These are phyloP conservation scores for Chunga burmeisteri DNA, from an alignment of 2,113 vertebrate genomes.

Conservation along the genomic window DNA sequence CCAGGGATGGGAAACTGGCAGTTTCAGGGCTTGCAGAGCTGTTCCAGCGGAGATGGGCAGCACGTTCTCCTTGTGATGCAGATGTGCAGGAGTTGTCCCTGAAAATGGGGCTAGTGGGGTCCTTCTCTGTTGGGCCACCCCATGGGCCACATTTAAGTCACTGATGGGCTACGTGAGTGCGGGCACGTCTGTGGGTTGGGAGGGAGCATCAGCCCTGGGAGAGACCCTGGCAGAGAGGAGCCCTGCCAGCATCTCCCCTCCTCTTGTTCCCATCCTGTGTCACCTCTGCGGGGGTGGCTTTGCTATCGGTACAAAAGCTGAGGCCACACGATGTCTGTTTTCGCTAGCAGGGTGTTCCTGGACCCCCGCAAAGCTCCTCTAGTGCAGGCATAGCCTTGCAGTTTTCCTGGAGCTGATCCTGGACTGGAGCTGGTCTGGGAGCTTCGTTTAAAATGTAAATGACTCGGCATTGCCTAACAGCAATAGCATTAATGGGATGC, in stretches of 20 bases:
- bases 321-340: not conserved
- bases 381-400: not conserved
- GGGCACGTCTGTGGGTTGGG: not conserved
- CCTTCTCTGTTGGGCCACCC: not conserved
- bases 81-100: not conserved
- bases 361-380: not conserved
- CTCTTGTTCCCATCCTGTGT: not conserved
- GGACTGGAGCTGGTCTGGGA: not conserved
- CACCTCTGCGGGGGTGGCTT: not conserved
- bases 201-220: not conserved
- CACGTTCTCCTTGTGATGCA: not conserved
- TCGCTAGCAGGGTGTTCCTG: not conserved
- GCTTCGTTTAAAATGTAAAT: constrained; percentile 26
- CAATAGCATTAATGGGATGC: constrained; percentile 2
- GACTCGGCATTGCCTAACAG: not conserved
- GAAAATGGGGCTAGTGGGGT: not conserved
- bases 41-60: not conserved
- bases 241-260: not conserved
- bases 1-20: not conserved
- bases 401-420: not conserved
- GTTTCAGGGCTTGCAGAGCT: not conserved
- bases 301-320: not conserved
- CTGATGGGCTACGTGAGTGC: not conserved
- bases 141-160: not conserved
- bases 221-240: not conserved